Evolutionary conservation across 2,888 invertebrate genomes (phyloP), one percentile per base, ranked within the genome.

Genomic region (Rhodophaea formosa): DNA sequence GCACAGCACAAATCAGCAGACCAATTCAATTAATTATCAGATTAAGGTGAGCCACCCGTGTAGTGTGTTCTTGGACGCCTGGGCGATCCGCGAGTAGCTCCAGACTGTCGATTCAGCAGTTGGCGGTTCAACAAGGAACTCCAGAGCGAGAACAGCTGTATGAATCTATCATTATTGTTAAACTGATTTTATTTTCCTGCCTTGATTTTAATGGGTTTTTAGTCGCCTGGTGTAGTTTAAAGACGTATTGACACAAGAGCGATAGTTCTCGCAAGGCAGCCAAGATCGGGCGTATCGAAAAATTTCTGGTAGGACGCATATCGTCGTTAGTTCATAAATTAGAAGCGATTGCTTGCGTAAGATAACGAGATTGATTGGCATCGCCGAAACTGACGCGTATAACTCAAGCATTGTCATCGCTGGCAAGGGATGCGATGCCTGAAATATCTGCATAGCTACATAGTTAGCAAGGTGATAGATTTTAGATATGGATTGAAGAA

Each of bases 21-120:
- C 87, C 81, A 79, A 84, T 85, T 88, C 88, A 87, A 91, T 91
- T 91, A 91, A 91, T 91, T 89, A 91, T 89, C 79, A 86, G 88
- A 91, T 91, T 91, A 90, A 91, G 86, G 90, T 89, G 90, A 87
- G 86, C 85, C 77, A 86, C 84, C 80, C 81, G 72, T 79, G 78
- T 71, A 71, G 70, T 75, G 76, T 79, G 82, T 77, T 86, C 83
- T 86, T 86, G 84, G 77, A 78, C 71, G 77, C 79, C 74, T 67
- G 64, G 74, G 70, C 71, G 75, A 72, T 75, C 78, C 78, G 71
- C 71, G 74, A 80, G 70, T 73, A 74, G 72, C 72, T 70, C 59
- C 66, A 60, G 71, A 69, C 72, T 69, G 66, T 69, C 65, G 65
- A 74, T 68, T 67, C 68, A 59, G 58, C 59, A 54, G 68, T 77